These are phyloP conservation scores for Oncorhynchus clarkii DNA, from an alignment of 2,113 vertebrate genomes.

Conservation along the genomic window DNA sequence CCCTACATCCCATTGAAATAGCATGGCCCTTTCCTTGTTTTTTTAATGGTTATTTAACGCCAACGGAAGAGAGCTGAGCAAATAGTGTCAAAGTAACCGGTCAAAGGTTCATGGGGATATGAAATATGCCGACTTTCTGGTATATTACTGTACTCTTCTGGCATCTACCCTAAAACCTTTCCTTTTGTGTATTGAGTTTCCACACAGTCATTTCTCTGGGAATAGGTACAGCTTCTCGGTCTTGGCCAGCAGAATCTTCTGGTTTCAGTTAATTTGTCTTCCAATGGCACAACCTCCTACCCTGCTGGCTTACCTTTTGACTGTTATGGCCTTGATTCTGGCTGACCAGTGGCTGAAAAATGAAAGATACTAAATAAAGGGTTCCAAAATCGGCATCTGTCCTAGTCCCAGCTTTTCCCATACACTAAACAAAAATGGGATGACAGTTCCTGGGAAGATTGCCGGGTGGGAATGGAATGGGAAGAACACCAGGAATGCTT, in stretches of 20 bases:
- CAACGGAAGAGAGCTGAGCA: not conserved
- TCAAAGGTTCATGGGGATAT: not conserved
- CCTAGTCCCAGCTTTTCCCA: not conserved
- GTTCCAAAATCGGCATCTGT: not conserved
- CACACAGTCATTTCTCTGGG: conserved; percentile 1
- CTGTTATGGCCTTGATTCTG: too few relatives aligned
- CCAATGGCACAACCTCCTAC: not conserved
- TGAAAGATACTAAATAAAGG: not conserved
- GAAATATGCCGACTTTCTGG: not conserved
- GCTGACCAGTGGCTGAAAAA: not conserved
- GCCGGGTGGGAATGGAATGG: not conserved
- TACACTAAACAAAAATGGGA: conserved; percentile 1
- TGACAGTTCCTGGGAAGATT: conserved; percentile 7
- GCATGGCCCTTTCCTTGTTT: not conserved
- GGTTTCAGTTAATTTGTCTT: not conserved
- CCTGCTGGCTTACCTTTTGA: not conserved
- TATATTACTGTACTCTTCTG: not conserved
- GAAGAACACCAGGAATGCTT: conserved; percentile 17
- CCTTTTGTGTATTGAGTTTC: not conserved
- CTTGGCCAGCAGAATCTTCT: not conserved
- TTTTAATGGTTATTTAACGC: not conserved
- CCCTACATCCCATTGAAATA: not conserved
- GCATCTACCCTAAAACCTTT: not conserved
- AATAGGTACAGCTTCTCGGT: not conserved
- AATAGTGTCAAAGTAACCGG: not conserved